phyloP scores from a whole-genome alignment of 1,140 invertebrate genomes.

The Cotesia chilonis region DNA sequence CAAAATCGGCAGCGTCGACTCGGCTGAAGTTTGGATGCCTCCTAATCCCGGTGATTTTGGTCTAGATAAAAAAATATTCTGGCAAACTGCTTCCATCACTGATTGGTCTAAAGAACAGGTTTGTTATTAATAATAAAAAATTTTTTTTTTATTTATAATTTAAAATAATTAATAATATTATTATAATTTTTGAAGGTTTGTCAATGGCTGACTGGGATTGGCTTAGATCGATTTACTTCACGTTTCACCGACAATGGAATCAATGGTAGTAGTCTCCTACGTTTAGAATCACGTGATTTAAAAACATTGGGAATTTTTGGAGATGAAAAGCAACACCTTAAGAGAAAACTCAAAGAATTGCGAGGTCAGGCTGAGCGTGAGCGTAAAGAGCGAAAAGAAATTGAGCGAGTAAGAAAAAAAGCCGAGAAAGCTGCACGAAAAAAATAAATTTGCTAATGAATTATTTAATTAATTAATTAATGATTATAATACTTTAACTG shows the following conservation, averaged over 20 bases:
- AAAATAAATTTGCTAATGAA: slow-evolving; percentile 50
- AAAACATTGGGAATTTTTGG: slow-evolving; percentile 83
- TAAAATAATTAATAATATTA: slow-evolving; percentile 26
- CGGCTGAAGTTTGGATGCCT: slow-evolving; percentile 66
- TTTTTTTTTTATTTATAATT: slow-evolving; percentile 15
- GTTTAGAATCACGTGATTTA: slow-evolving; percentile 86
- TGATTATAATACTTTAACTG: no score
- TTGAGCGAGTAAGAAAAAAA: slow-evolving; percentile 79
- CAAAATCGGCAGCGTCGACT: slow-evolving; percentile 63
- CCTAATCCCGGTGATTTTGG: slow-evolving; percentile 61
- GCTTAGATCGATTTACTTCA: slow-evolving; percentile 83
- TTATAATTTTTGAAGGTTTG: slow-evolving; percentile 72
- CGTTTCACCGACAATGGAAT: slow-evolving; percentile 86
- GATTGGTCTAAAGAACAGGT: slow-evolving; percentile 91
- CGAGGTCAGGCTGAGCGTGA: slow-evolving; percentile 82
- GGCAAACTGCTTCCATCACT: slow-evolving; percentile 74
- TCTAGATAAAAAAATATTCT: slow-evolving; percentile 72
- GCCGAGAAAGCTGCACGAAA: slow-evolving; percentile 83
- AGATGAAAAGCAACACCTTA: slow-evolving; percentile 84
- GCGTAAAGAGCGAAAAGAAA: slow-evolving; percentile 79
- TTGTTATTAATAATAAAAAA: slow-evolving; percentile 42
- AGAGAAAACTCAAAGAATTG: slow-evolving; percentile 89
- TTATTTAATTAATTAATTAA: not conserved
- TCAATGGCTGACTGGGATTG: slow-evolving; percentile 85
- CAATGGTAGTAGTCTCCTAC: slow-evolving; percentile 81